A percentile compares a stretch with the other conserved stretches of the same genome.
phyloP scores from a whole-genome alignment of 2,113 vertebrate species.

The Ictidomys tridecemlineatus region DNA sequence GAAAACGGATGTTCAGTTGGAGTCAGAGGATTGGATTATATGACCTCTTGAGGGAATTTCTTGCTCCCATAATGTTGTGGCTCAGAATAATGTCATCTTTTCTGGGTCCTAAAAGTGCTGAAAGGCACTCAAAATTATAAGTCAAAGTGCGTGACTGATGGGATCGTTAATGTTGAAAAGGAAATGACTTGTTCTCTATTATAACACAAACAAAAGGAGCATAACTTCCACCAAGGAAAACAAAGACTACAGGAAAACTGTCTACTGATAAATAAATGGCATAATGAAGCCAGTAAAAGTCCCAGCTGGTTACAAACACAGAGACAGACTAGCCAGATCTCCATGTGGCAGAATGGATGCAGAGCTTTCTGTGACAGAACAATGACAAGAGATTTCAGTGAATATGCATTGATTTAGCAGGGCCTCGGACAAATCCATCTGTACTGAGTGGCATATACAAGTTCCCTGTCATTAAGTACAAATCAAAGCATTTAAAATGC shows the following conservation, averaged over 20 bases:
- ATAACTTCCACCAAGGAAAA: conserved; percentile 80
- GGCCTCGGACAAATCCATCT: conserved; percentile 82
- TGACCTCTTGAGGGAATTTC: conserved; percentile 79
- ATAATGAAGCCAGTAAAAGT: conserved; percentile 82
- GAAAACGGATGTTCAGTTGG: conserved; percentile 72
- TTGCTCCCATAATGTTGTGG: conserved; percentile 73
- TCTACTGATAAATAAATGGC: conserved; percentile 83
- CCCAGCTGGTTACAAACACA: conserved; percentile 82
- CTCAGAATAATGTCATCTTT: conserved; percentile 77
- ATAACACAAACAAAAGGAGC: conserved; percentile 82
- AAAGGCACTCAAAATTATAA: conserved; percentile 83
- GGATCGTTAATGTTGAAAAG: conserved; percentile 81
- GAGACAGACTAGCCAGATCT: conserved; percentile 75
- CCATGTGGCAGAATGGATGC: conserved; percentile 77
- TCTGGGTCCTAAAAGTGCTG: conserved; percentile 75
- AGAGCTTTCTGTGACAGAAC: conserved; percentile 81
- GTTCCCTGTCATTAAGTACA: conserved; percentile 84
- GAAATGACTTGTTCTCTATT: conserved; percentile 83
- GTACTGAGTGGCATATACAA: conserved; percentile 83
- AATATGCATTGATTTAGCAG: conserved; percentile 86
- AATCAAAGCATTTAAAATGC: conserved; percentile 84
- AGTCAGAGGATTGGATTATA: conserved; percentile 79
- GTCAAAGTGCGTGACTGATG: conserved; percentile 83
- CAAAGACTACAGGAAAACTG: conserved; percentile 79
- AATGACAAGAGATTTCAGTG: conserved; percentile 86